These are phyloP conservation scores for Dermolepida albohirtum DNA, from an alignment of 2,888 invertebrate genomes.

Conservation along the genomic window DNA sequence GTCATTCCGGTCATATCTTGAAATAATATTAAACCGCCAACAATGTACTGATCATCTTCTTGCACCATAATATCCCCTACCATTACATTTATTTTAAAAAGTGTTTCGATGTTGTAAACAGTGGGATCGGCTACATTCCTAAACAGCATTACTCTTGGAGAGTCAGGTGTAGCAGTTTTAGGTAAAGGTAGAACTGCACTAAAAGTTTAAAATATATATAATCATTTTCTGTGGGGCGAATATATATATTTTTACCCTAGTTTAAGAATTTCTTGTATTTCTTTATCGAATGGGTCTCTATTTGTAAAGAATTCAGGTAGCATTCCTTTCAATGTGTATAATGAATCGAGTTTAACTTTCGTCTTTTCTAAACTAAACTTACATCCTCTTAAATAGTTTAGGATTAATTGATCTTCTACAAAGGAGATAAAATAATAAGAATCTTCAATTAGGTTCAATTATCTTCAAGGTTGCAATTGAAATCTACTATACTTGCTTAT, in stretches of 20 bases:
- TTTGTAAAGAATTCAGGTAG: conserved; percentile 68
- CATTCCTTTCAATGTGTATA: conserved; percentile 67
- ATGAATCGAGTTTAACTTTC: conserved; percentile 73
- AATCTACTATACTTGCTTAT: too few species aligned
- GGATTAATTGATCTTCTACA: conserved; percentile 73
- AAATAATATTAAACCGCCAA: conserved; percentile 68
- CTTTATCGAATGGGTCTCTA: conserved; percentile 60
- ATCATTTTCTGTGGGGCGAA: background rate
- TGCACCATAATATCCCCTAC: conserved; percentile 70
- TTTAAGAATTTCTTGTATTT: conserved; percentile 57
- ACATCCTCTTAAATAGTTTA: conserved; percentile 73
- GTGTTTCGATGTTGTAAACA: conserved; percentile 41
- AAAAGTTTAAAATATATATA: conserved; percentile 1
- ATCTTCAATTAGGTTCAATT: background rate
- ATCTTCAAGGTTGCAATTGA: too few species aligned
- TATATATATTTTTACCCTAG: conserved; percentile 61
- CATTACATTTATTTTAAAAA: conserved; percentile 69
- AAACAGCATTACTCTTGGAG: conserved; percentile 58
- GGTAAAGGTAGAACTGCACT: conserved; percentile 53
- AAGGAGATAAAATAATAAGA: background rate
- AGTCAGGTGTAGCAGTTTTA: conserved; percentile 52
- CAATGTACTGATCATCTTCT: conserved; percentile 71
- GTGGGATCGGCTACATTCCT: conserved; percentile 57
- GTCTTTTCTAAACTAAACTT: conserved; percentile 74
- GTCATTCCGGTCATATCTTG: conserved; percentile 70